Evolutionary conservation across 1,140 invertebrate genomes (phyloP).

Genomic region (Bombus confusus): DNA sequence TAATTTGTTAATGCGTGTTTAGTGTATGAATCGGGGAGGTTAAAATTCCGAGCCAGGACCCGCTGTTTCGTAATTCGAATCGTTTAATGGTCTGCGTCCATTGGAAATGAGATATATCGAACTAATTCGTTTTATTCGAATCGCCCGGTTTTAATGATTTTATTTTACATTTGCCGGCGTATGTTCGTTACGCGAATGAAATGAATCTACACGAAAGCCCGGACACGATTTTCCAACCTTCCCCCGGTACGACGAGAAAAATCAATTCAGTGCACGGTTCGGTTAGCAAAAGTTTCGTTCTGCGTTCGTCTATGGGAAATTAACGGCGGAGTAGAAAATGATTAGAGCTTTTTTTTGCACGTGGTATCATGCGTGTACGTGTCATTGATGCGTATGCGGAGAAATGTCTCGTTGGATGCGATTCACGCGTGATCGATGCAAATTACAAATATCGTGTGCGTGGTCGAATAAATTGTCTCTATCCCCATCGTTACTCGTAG

Average conservation of each 20-base stretch:
- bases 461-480: not conserved
- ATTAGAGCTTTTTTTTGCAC: not conserved
- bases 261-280: not conserved
- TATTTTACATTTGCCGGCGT: not conserved
- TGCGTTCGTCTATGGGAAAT: not conserved
- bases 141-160: not conserved
- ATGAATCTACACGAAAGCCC: not conserved
- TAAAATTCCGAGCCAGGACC: not conserved
- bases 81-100: not conserved
- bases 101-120: not conserved
- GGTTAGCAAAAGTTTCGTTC: not conserved
- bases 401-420: not conserved
- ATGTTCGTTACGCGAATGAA: not conserved
- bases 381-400: not conserved
- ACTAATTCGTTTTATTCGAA: not conserved
- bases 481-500: not conserved
- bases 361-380: not conserved
- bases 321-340: conserved; percentile 2
- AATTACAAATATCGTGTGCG: conserved; percentile 21
- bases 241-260: not conserved
- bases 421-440: conserved; percentile 14
- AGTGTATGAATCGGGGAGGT: not conserved
- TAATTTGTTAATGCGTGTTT: conserved; percentile 9
- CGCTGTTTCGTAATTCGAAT: not conserved
- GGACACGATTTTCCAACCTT: not conserved